Evolutionary conservation across 2,888 invertebrate genomes (phyloP), one percentile per base, ranked within the genome.

Genomic region (Oxycera nigricornis): DNA sequence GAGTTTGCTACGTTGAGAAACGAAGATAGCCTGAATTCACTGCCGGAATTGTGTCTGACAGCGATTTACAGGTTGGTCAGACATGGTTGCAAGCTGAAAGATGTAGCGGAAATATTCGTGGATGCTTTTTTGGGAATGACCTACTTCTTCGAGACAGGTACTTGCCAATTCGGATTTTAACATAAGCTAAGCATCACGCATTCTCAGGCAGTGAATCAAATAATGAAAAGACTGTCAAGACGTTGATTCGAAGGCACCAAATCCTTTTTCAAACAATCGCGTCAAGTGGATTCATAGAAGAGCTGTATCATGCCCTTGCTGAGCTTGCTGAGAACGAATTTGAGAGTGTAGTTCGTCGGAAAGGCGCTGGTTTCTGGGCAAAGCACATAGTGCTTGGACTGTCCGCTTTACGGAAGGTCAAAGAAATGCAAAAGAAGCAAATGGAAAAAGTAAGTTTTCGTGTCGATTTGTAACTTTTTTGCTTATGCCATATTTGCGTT

Each of bases 331-430:
- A 85, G 75, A 82, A 82, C 76, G 55, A 74, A 1, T 79, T 80
- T 67, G 79, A 78, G 3, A 74, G 76, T 14, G 50, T 70, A 1
- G 31, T 26, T 0, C 78, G 76, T 2, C 80, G 85, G 0, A 73
- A 75, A 14, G 83, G 83, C 1, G 82, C 83, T 1, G 79, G 80
- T n/a, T 85, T 84, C 76, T 85, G 85, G 85, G 83, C 83, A 1
- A 74, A 77, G 14, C 80, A 84, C 74, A 81, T 85, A 73, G 75
- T 81, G 0, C 39, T 79, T 1, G 82, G 83, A 0, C 84, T 83
- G 73, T 77, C 78, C 6, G 82, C 82, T 26, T 81, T 84, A 11
- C 79, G 79, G 1, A 79, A 80, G 35, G 83, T 85, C 76, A 85
- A 84, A 73, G 79, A 79, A 30, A 79, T 83, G 79, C 82, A 81